Evolutionary conservation across 2,113 vertebrate genomes (phyloP).

Genomic region (Trinectes maculatus): DNA sequence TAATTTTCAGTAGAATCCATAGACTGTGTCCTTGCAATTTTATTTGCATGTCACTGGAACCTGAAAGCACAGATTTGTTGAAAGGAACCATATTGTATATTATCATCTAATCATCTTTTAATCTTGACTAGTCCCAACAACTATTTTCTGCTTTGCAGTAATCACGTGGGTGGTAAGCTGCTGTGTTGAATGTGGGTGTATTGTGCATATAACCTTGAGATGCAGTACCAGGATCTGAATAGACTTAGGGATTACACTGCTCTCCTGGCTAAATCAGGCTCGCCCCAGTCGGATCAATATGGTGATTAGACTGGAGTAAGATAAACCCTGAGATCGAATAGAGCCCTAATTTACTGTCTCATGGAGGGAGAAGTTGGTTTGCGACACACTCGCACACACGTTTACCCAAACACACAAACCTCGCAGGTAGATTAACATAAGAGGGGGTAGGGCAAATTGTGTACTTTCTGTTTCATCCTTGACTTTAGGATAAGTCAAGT

Average conservation of each 20-base stretch:
- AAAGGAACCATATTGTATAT: background rate
- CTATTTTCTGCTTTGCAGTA: too few species aligned
- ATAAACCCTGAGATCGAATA: conserved; percentile 74
- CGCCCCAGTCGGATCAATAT: conserved; percentile 77
- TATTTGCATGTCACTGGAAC: too few species aligned
- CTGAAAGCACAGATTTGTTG: background rate
- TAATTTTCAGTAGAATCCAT: background rate
- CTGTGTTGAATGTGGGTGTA: conserved; percentile 22
- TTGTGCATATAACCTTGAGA: conserved; percentile 76
- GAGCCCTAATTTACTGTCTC: conserved; percentile 72
- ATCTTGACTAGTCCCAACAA: too few species aligned
- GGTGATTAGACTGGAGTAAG: conserved; percentile 77
- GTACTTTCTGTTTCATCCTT: conserved; percentile 28
- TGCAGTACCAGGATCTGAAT: conserved; percentile 72
- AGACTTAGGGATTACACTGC: conserved; percentile 73
- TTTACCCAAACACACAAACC: conserved; percentile 21
- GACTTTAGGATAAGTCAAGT: conserved; percentile 22
- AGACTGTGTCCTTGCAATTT: background rate
- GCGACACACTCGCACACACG: conserved; percentile 33
- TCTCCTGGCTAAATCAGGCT: conserved; percentile 67
- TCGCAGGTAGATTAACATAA: conserved; percentile 35
- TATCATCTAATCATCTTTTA: background rate
- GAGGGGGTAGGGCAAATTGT: conserved; percentile 43
- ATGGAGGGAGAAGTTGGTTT: conserved; percentile 38
- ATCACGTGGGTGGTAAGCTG: conserved; percentile 6